phyloP scores from a whole-genome alignment of 2,888 invertebrate genomes.

The Polymixis flavicincta region DNA sequence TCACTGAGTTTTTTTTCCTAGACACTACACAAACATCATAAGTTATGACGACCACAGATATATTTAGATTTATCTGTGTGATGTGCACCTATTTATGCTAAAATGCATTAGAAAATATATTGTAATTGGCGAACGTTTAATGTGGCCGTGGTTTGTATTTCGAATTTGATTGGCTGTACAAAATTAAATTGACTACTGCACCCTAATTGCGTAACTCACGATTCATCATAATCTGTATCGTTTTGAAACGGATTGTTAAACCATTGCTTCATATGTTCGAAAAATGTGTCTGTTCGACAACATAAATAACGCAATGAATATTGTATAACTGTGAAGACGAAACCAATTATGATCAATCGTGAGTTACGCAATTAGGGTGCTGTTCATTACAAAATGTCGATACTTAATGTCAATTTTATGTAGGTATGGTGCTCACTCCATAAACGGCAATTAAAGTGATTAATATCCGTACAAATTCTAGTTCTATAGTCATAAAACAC shows the following conservation, averaged over 20 bases:
- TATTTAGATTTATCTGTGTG: no score
- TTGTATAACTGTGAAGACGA: no score
- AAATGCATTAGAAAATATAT: constrained; percentile 5
- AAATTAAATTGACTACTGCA: constrained; percentile 28
- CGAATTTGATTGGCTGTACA: constrained; percentile 22
- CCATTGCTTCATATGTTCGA: no score
- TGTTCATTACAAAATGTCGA: background rate
- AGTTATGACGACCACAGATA: no score
- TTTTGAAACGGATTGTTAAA: no score
- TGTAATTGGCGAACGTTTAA: constrained; percentile 25
- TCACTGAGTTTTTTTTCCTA: no score
- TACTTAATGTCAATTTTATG: constrained; percentile 6
- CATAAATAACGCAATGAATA: no score
- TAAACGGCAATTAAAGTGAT: background rate
- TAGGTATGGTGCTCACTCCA: background rate
- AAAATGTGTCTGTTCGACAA: no score
- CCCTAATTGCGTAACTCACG: no score
- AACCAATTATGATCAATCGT: no score
- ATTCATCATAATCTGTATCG: no score
- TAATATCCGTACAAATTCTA: background rate
- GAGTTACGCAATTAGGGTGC: no score
- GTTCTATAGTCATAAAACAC: background rate
- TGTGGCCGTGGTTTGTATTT: constrained; percentile 18
- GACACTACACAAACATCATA: background rate
- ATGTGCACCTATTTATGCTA: background rate